Evolutionary conservation across 2,113 vertebrate genomes (phyloP).

Genomic region (Microtus richardsoni): DNA sequence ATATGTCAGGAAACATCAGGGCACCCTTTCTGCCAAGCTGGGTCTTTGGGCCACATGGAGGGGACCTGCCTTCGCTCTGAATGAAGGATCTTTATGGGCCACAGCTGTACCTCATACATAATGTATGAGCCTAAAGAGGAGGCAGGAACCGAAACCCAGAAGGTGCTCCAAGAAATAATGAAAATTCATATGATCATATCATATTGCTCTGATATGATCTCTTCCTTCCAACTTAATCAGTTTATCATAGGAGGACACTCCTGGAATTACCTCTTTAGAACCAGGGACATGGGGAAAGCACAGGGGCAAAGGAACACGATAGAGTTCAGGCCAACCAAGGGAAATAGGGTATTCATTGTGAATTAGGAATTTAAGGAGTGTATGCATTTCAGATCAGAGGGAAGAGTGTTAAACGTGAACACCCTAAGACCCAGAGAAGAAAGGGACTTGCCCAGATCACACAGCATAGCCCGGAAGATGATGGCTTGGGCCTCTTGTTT

Average conservation of each 20-base stretch:
- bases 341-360: not conserved
- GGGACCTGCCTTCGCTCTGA: slow-evolving; percentile 57
- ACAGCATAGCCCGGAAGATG: not conserved
- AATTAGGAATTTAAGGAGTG: not conserved
- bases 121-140: slow-evolving; percentile 46
- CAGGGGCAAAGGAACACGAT: not conserved
- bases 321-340: not conserved
- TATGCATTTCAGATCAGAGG: not conserved
- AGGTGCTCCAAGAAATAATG: slow-evolving; percentile 67
- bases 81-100: slow-evolving; percentile 65
- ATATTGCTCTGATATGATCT: slow-evolving; percentile 42
- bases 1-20: slow-evolving; percentile 13
- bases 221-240: slow-evolving; percentile 50
- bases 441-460: not conserved
- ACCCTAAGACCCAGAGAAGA: not conserved
- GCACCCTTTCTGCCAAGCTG: not conserved
- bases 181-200: slow-evolving; percentile 41
- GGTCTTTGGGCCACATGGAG: not conserved
- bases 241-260: not conserved
- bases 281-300: not conserved
- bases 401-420: not conserved
- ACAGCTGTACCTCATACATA: slow-evolving; percentile 65
- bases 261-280: slow-evolving; percentile 29
- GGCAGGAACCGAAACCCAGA: slow-evolving; percentile 53
- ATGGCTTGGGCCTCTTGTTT: not conserved